Base-by-base conservation (phyloP, 2,888 invertebrate genomes). In the Hololepta plana region DNA sequence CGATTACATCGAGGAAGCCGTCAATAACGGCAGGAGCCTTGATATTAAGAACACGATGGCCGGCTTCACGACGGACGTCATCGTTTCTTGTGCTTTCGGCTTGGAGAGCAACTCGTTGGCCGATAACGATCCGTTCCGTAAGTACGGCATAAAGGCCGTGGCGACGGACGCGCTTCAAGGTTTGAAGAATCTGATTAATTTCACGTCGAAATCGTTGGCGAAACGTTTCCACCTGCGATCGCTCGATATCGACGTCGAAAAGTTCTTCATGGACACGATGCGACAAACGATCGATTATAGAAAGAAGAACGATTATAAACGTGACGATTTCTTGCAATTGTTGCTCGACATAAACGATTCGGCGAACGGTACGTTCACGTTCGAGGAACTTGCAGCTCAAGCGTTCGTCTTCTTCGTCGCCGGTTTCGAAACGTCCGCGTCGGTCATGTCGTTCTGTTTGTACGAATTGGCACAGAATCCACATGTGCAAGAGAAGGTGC, bases 341-440 rank as follows among this genome's bases (percentile, higher is more conserved):
- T 43, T 65, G 24, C 45, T 61, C 9, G 53, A 64, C 19, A 35
- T 64, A 17, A 59, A 59, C n/a, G 27, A 30, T 4, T 27, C 24
- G 3, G 6, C 17, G 6, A 17, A 17, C 17, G 17, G 8, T 8
- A 17, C 19, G 15, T 44, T 7, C 41, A 45, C 13, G 4, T 42
- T 45, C n/a, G 33, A 43, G 7, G 42, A 49, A 31, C 36, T 49
- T 4, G 39, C 41, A 1, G 65, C 65, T 1, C 67, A 71, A 42
- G 57, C 61, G 5, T 47, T 68, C 15, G 43, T 68, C 2, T 69
- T 70, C 45, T 58, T 69, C 2, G 45, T 65, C 26, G 69, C 65
- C 25, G 69, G 68, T 0, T 69, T 61, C 38, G 69, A 70, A 40
- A 69, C 69, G 0, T 64, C 67, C 0, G 62, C 67, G 26, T 64